Evolutionary conservation across 2,888 invertebrate genomes (phyloP), one percentile per base, ranked within the genome.

Genomic region (Myathropa florea): DNA sequence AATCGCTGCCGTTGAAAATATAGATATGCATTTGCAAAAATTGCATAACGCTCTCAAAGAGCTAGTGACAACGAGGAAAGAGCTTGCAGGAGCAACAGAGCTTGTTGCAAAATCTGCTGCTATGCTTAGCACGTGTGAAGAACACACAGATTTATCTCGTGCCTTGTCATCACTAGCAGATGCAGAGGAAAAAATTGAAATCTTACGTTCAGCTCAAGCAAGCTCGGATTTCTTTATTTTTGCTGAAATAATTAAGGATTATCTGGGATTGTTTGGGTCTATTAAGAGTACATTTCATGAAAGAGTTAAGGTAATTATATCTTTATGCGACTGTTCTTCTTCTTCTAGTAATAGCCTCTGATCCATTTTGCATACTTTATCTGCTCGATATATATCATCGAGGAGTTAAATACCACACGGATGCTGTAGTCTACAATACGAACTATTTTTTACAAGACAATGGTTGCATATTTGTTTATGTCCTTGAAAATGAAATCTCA

Each of bases 171-270:
- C 98, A 92, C 93, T 99, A 61, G 97, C 98, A 0, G 98, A 98
- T 92, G 95, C 96, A 1, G 96, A 97, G 91, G 94, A 94, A 83
- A 94, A 97, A 95, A 95, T 98, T 28, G 98, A 98, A 93, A 95
- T 96, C 67, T 93, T 99, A 73, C 96, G 98, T 90, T 94, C 96
- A 88, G 97, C 98, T 89, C 99, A 99, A 93, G 97, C 98, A 1
- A 98, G 98, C 91, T 97, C 97, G 0, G 99, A 99, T 93, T 97
- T 98, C 92, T 98, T 96, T 91, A 95, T 97, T 81, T 94, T 99
- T 88, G 96, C 97, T n/a, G 99, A 99, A 93, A 95, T 98, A 91
- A 94, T 99, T 77, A 97, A 98, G 91, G 99, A 99, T 92, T 98
- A 99, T 92, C 95, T 99, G 73, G 96, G 97, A 0, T 94, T 99